Evolutionary conservation across 2,113 vertebrate species (phyloP), one percentile per base, ranked within the genome.

Genomic region (Piprites chloris): DNA sequence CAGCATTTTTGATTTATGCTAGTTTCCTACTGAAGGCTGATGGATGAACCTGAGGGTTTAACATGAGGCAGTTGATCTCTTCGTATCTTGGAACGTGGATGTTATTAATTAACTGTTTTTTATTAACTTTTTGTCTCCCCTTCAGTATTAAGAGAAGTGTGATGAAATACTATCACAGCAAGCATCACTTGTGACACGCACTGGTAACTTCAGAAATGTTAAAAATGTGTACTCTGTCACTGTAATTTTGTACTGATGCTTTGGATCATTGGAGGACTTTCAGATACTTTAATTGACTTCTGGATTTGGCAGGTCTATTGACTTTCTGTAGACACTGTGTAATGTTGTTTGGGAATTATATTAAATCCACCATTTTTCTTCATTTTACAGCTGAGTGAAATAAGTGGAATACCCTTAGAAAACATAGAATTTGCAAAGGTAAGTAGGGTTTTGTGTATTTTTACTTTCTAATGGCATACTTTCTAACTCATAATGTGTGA

Each of bases 351-450:
- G 75, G 13, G 14, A 89, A 49, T 46, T 61, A 12, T 79, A 61
- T 47, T 85, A 91, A 85, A 82, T 72, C 30, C 27, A 28, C 15
- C 11, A 9, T 66, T 88, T 92, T 72, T 87, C 61, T 98, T 91
- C 93, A 32, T 88, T 93, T 97, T 87, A 88, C 98, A 99, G 99
- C 98, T 99, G 52, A 98, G 98, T 97, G 99, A 99, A 98, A 96
- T 99, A 83, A 99, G 99, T 95, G 98, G 95, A 46, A 98, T 99
- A 97, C 95, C 98, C 95, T 93, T 99, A 62, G 99, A 99, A 97
- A 99, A 99, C 86, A 96, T 99, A 92, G 99, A 99, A 97, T 99
- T 99, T 98, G 99, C 99, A 71, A 99, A 99, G 98, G 99, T 99
- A 97, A 96, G 97, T 33, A 44, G 33, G 32, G 42, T 62, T 78